Percentiles rank a stretch among this genome's conserved stretches.
phyloP scores from a whole-genome alignment of 2,797 vertebrate genomes.

The Pseudomugil gertrudae region DNA sequence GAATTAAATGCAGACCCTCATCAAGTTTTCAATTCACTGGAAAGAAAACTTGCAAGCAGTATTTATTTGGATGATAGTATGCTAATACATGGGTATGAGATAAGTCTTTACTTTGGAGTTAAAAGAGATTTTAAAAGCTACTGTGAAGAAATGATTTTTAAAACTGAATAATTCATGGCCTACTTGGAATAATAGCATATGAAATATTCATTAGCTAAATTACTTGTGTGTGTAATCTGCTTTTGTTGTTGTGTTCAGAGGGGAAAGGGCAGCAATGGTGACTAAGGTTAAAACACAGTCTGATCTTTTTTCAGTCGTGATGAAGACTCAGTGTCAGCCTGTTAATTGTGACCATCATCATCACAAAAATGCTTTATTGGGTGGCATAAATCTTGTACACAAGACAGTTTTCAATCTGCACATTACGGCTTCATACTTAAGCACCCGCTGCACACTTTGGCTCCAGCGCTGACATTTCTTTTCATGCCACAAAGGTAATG shows the following conservation, averaged over 20 bases:
- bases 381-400: conserved; percentile 31
- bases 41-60: not conserved
- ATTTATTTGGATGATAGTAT: conserved; percentile 57
- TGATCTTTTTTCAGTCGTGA: conserved; percentile 46
- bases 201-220: conserved; percentile 80
- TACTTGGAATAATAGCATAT: conserved; percentile 73
- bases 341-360: conserved; percentile 51
- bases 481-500: conserved; percentile 31
- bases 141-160: conserved; percentile 60
- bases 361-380: conserved; percentile 27
- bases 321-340: conserved; percentile 37
- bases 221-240: conserved; percentile 71
- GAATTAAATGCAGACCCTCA: not conserved
- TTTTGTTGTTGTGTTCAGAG: conserved; percentile 70
- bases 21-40: not conserved
- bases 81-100: conserved; percentile 54
- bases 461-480: conserved; percentile 26
- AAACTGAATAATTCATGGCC: conserved; percentile 76
- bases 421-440: not conserved
- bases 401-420: conserved; percentile 24
- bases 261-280: conserved; percentile 53
- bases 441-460: conserved; percentile 19
- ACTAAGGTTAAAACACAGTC: conserved; percentile 51
- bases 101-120: conserved; percentile 43
- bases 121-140: conserved; percentile 67